Percentiles rank a stretch among this genome's conserved stretches.
phyloP scores from a whole-genome alignment of 2,888 invertebrate species.

The Poecilus cupreus region DNA sequence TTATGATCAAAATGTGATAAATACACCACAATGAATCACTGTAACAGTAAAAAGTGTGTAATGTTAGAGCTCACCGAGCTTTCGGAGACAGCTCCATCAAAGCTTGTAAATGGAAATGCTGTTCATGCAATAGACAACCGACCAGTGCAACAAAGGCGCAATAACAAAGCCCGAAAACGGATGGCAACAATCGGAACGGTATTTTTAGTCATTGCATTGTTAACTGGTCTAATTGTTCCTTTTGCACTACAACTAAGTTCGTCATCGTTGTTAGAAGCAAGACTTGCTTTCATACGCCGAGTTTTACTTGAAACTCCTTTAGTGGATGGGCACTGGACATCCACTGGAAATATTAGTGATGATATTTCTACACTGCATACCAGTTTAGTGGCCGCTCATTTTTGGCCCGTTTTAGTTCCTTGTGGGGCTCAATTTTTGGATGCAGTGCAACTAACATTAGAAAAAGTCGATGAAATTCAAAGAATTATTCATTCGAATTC shows the following conservation, averaged over 20 bases:
- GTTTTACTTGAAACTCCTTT: slow-evolving; percentile 75
- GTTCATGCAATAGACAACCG: slow-evolving; percentile 49
- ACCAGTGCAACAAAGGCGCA: slow-evolving; percentile 48
- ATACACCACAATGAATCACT: slow-evolving; percentile 53
- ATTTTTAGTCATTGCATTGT: slow-evolving; percentile 66
- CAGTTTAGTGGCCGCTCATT: slow-evolving; percentile 73
- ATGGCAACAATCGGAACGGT: slow-evolving; percentile 56
- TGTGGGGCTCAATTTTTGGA: slow-evolving; percentile 80
- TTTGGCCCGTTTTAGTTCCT: slow-evolving; percentile 73
- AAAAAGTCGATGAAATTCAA: slow-evolving; percentile 80
- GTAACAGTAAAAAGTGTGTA: slow-evolving; percentile 57
- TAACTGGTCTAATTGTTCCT: slow-evolving; percentile 73
- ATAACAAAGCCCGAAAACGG: slow-evolving; percentile 55
- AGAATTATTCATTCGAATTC: slow-evolving; percentile 73
- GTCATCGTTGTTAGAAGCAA: slow-evolving; percentile 76
- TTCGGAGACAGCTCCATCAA: slow-evolving; percentile 56
- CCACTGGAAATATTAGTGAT: slow-evolving; percentile 71
- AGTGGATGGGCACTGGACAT: slow-evolving; percentile 75
- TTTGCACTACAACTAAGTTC: slow-evolving; percentile 75
- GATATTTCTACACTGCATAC: slow-evolving; percentile 53
- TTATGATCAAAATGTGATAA: slow-evolving; percentile 53
- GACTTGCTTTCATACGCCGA: slow-evolving; percentile 75
- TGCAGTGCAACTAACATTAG: slow-evolving; percentile 79
- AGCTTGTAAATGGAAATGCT: slow-evolving; percentile 60
- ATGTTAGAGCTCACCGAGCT: slow-evolving; percentile 60